Conservation (phyloP, 2,113 vertebrate genomes). For the Ahaetulla prasina region DNA sequence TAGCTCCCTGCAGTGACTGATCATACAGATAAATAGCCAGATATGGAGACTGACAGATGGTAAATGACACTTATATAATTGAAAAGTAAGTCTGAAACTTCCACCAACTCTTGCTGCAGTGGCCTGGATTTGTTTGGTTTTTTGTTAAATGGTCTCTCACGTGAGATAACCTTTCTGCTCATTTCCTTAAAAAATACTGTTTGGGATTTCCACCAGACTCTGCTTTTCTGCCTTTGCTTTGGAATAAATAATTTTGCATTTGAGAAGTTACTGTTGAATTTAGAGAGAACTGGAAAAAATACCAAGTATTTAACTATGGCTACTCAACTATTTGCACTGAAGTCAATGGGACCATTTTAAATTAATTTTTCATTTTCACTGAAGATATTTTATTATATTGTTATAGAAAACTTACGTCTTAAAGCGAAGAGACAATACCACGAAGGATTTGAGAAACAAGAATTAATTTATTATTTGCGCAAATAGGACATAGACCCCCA, state of each 20-base stretch:
- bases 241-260: constrained; percentile 28
- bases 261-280: not conserved
- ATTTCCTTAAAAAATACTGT: constrained; percentile 37
- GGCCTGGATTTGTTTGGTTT: constrained; percentile 25
- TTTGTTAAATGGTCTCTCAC: not conserved
- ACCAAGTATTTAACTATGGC: constrained; percentile 18
- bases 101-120: constrained; percentile 35
- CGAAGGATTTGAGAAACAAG: no score
- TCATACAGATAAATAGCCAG: constrained; percentile 49
- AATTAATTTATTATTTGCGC: no score
- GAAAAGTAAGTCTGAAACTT: constrained; percentile 54
- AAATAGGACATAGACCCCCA: no score
- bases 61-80: constrained; percentile 52
- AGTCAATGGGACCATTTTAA: constrained; percentile 38
- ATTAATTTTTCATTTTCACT: constrained; percentile 29
- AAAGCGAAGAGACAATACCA: no score
- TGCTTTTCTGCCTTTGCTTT: constrained; percentile 2
- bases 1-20: constrained; percentile 49
- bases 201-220: constrained; percentile 31
- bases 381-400: constrained; percentile 35
- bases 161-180: constrained; percentile 18
- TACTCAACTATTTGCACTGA: constrained; percentile 40
- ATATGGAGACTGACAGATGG: constrained; percentile 50
- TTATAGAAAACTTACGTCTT: no score
- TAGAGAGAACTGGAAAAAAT: constrained; percentile 13